Evolutionary conservation across 2,888 invertebrate genomes (phyloP).

Genomic region (Acleris cristana): DNA sequence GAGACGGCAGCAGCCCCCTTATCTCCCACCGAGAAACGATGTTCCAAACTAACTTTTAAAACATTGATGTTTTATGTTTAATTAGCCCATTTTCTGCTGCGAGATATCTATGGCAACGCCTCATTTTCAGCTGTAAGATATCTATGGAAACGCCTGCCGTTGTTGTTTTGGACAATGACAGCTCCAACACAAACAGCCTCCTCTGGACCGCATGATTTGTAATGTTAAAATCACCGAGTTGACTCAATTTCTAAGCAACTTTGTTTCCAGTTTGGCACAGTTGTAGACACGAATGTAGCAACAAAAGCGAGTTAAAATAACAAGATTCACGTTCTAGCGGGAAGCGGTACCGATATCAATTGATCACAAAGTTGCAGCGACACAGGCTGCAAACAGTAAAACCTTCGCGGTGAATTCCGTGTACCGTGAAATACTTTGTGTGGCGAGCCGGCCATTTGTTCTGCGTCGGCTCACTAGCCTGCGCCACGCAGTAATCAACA

Average conservation of each 20-base stretch:
- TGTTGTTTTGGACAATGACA: no score
- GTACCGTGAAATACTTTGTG: conserved; percentile 42
- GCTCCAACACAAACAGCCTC: no score
- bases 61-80: conserved; percentile 13
- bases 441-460: conserved; percentile 28
- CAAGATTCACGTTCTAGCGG: conserved; percentile 40
- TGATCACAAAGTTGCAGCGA: conserved; percentile 54
- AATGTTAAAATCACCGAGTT: conserved; percentile 14
- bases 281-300: conserved; percentile 8
- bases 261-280: conserved; percentile 19
- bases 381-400: conserved; percentile 42
- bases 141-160: not conserved
- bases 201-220: conserved; percentile 11
- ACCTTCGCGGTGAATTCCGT: conserved; percentile 36
- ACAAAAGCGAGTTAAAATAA: conserved; percentile 37
- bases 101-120: no score
- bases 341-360: conserved; percentile 44
- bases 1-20: conserved; percentile 12
- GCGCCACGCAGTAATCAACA: conserved; percentile 31
- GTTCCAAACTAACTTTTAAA: conserved; percentile 22
- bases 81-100: conserved; percentile 5
- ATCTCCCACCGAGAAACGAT: conserved; percentile 20
- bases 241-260: conserved; percentile 22
- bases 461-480: conserved; percentile 33
- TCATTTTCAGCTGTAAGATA: no score